phyloP scores from a whole-genome alignment of 2,113 vertebrate genomes.

The Microtus pennsylvanicus region DNA sequence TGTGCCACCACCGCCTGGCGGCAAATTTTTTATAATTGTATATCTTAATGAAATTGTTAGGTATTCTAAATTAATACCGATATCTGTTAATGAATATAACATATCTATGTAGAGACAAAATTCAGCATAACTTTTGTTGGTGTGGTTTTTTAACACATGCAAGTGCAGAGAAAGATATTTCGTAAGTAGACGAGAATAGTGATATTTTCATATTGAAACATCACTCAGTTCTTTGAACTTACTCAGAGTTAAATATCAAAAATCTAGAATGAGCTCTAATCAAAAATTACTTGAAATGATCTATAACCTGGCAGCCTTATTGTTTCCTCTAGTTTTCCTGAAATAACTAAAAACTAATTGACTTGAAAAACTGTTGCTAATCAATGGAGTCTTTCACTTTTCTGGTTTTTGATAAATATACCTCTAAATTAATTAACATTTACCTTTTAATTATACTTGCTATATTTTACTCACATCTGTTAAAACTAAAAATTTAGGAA shows the following conservation, averaged over 20 bases:
- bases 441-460: slow-evolving; percentile 19
- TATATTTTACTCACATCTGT: not conserved
- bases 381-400: not conserved
- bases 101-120: not conserved
- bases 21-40: not conserved
- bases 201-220: not conserved
- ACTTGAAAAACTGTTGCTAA: not conserved
- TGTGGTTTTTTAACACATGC: slow-evolving; percentile 21
- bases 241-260: slow-evolving; percentile 20
- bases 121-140: not conserved
- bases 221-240: slow-evolving; percentile 18
- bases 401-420: slow-evolving; percentile 5
- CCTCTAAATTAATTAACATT: not conserved
- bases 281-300: slow-evolving; percentile 21
- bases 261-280: not conserved
- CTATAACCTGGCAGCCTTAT: not conserved
- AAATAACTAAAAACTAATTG: not conserved
- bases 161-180: slow-evolving; percentile 3
- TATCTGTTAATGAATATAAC: not conserved
- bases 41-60: not conserved
- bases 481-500: not conserved
- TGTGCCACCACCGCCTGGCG: no score
- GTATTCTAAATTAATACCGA: not conserved
- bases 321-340: not conserved
- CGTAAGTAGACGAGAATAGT: not conserved